These are phyloP conservation scores for Aporophyla nigra DNA, from an alignment of 2,888 invertebrate species.

Conservation along the genomic window DNA sequence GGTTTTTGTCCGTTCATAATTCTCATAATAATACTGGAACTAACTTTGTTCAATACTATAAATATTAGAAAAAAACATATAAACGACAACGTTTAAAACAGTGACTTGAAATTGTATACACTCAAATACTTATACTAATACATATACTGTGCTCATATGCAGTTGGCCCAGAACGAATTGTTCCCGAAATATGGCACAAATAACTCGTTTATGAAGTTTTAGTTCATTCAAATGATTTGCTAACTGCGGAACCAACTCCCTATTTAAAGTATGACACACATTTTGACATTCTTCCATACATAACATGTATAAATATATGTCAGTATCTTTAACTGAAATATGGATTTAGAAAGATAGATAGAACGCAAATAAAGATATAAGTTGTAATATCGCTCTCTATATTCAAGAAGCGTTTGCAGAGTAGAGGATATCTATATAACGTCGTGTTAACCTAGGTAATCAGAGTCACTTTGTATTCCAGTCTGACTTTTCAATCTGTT, in stretches of 20 bases:
- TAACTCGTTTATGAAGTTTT: neutral
- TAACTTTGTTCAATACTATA: neutral
- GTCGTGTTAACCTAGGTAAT: conserved; percentile 50
- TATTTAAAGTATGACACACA: neutral
- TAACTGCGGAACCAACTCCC: neutral
- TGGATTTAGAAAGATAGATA: conserved; percentile 37
- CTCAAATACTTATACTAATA: no score
- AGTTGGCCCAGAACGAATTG: neutral
- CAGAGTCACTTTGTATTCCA: conserved; percentile 57
- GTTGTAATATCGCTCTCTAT: conserved; percentile 44
- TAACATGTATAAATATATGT: conserved; percentile 5
- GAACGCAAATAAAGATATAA: conserved; percentile 50
- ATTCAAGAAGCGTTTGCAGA: conserved; percentile 51
- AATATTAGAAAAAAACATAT: neutral
- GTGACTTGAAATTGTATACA: neutral
- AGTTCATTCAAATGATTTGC: neutral
- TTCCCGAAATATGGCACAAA: neutral
- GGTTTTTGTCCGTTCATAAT: no score
- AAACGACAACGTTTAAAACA: neutral
- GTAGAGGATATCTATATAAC: conserved; percentile 34
- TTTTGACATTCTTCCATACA: conserved; percentile 3
- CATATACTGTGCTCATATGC: no score
- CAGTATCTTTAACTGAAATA: conserved; percentile 20
- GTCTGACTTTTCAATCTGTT: conserved; percentile 58
- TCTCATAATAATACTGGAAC: neutral